Evolutionary conservation across 2,797 vertebrate species (phyloP).

Genomic region (Hippocampus kuda): DNA sequence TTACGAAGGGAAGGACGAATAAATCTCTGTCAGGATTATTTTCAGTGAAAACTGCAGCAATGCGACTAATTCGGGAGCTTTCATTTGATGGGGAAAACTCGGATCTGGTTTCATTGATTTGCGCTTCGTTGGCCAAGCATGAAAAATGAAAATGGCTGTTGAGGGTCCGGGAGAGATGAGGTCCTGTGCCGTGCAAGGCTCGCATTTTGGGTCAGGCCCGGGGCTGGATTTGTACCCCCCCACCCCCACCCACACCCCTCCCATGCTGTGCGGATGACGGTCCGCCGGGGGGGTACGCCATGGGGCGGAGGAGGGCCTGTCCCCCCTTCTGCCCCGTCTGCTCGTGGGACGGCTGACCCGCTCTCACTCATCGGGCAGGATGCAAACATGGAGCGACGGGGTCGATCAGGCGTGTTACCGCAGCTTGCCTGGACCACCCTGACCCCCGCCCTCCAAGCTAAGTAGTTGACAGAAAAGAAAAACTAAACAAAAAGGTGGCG

Average conservation of each 20-base stretch:
- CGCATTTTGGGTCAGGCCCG: constrained; percentile 37
- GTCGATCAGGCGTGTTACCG: neutral
- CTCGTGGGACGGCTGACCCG: constrained; percentile 45
- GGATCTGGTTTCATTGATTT: neutral
- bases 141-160: neutral
- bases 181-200: constrained; percentile 12
- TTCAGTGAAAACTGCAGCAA: neutral
- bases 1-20: too few species aligned
- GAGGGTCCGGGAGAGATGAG: neutral
- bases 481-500: too few species aligned
- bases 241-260: constrained; percentile 5
- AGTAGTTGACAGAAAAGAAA: neutral
- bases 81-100: neutral
- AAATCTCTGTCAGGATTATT: too few species aligned
- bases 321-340: constrained; percentile 14
- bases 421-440: neutral
- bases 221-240: constrained; percentile 22
- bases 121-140: neutral
- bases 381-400: constrained; percentile 39
- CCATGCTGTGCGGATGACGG: constrained; percentile 43
- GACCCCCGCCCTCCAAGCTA: neutral
- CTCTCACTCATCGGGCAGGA: constrained; percentile 45
- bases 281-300: constrained; percentile 23
- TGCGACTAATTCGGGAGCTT: neutral
- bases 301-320: constrained; percentile 35